Percentiles rank a stretch among this genome's conserved stretches.
Evolutionary conservation across 2,797 vertebrate species (phyloP).

Genomic region (Hozukius guyotensis): DNA sequence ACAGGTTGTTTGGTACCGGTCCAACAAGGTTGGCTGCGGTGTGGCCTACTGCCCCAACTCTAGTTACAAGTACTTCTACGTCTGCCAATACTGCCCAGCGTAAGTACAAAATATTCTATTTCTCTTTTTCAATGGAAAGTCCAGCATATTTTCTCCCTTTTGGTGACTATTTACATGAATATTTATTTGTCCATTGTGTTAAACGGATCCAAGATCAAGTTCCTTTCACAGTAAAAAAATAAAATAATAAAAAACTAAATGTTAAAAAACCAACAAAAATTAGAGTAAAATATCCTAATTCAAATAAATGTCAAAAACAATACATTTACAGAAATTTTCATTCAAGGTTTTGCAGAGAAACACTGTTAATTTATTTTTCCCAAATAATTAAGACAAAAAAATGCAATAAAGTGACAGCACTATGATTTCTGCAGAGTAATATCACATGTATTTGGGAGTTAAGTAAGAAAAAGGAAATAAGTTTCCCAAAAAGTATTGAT

Average conservation of each 20-base stretch:
- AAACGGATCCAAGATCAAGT: background rate
- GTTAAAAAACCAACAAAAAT: too few relatives aligned
- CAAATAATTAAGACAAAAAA: too few relatives aligned
- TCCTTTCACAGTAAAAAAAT: background rate
- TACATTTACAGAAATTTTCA: too few relatives aligned
- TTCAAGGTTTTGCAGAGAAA: background rate
- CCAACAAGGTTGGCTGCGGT: constrained; percentile 70
- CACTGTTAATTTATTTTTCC: background rate
- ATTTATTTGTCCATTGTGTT: background rate
- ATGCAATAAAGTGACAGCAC: background rate
- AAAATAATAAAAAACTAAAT: background rate
- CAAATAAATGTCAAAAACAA: background rate
- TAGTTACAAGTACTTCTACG: constrained; percentile 56
- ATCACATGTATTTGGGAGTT: background rate
- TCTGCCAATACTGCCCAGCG: constrained; percentile 87
- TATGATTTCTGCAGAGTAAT: background rate
- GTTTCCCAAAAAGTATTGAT: background rate
- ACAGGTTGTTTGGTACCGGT: constrained; percentile 70
- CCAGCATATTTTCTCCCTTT: background rate
- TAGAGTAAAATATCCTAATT: background rate
- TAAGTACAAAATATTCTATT: constrained; percentile 46
- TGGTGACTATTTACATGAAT: background rate
- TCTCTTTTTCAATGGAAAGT: background rate
- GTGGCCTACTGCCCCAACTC: constrained; percentile 64
- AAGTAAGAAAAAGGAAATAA: background rate